phyloP scores from a whole-genome alignment of 2,113 vertebrate genomes.

The Rhizomys pruinosus region DNA sequence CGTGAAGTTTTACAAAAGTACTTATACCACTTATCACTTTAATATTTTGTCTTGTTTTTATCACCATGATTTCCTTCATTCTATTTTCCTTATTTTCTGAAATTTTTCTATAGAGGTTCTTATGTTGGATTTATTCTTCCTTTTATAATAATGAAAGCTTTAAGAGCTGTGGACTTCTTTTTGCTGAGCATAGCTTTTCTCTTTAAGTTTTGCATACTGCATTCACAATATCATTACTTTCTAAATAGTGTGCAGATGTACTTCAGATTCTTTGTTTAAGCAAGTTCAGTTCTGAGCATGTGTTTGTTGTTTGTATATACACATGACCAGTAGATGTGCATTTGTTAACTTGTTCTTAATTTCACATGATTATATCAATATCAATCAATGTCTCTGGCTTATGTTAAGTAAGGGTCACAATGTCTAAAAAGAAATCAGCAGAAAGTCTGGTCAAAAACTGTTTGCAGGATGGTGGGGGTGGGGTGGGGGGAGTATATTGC shows the following conservation, averaged over 20 bases:
- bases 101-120: constrained; percentile 3
- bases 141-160: constrained; percentile 26
- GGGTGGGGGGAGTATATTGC: not conserved
- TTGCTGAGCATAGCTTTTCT: not conserved
- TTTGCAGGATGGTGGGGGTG: not conserved
- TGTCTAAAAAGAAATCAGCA: not conserved
- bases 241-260: constrained; percentile 1
- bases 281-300: not conserved
- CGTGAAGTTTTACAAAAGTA: not conserved
- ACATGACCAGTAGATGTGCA: not conserved
- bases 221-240: not conserved
- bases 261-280: constrained; percentile 22
- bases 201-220: not conserved
- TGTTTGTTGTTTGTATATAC: not conserved
- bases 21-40: not conserved
- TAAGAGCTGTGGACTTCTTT: not conserved
- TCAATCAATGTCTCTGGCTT: not conserved
- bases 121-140: constrained; percentile 42
- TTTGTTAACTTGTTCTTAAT: constrained; percentile 1
- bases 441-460: not conserved
- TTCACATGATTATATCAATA: not conserved
- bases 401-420: not conserved
- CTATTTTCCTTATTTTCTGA: constrained; percentile 19
- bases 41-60: constrained; percentile 36
- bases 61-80: not conserved